Percentiles rank a stretch among this genome's conserved stretches.
Conservation (phyloP, 2,888 invertebrate species). For the Ganaspis brasiliensis region DNA sequence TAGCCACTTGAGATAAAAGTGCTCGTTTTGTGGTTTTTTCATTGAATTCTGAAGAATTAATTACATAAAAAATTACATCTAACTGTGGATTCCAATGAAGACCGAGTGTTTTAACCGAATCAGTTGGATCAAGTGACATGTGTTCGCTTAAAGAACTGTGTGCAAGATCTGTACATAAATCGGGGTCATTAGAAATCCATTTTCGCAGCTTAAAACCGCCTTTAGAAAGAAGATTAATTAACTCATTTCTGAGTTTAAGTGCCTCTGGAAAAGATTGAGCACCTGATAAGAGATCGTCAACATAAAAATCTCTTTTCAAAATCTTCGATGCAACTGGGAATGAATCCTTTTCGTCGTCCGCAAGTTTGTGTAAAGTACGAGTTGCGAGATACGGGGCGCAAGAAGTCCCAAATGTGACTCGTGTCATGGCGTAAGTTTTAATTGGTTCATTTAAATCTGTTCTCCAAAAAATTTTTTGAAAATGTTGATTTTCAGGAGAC, state of each 20-base stretch:
- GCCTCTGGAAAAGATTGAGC: background rate
- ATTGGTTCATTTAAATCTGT: background rate
- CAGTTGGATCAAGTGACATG: too few species aligned
- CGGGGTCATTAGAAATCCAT: too few species aligned
- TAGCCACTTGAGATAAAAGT: background rate
- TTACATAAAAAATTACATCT: background rate
- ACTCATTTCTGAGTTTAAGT: background rate
- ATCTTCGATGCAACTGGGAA: background rate
- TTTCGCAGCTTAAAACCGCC: background rate
- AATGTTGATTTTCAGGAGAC: too few species aligned
- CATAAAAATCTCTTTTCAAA: background rate
- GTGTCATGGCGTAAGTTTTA: background rate
- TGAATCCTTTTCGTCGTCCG: background rate
- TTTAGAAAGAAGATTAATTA: background rate
- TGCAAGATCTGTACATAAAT: too few species aligned
- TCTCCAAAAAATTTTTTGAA: background rate
- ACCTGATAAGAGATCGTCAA: background rate
- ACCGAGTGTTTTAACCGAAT: too few species aligned
- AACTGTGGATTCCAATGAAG: too few species aligned
- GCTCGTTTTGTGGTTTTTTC: background rate
- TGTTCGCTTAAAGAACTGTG: too few species aligned
- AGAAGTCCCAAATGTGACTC: background rate
- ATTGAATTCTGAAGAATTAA: background rate
- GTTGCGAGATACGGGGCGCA: background rate
- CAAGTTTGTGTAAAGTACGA: background rate